Evolutionary conservation across 2,797 vertebrate species (phyloP).

Genomic region (Buphagus erythrorhynchus): DNA sequence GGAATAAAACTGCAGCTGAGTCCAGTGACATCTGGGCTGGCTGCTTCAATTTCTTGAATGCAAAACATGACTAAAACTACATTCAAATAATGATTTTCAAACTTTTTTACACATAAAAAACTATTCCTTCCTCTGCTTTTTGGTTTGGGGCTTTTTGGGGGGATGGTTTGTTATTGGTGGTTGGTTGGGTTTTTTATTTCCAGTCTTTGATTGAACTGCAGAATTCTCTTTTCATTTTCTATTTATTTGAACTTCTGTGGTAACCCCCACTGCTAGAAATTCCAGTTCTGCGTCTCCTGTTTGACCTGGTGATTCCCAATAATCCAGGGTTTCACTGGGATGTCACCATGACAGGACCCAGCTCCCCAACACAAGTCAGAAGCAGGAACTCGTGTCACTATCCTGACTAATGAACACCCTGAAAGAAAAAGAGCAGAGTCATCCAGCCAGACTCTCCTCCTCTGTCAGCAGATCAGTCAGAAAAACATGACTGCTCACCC

Average conservation of each 20-base stretch:
- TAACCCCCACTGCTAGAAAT: background rate
- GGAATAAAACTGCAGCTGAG: background rate
- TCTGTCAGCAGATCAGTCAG: background rate
- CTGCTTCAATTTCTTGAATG: background rate
- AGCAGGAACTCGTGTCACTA: background rate
- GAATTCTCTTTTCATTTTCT: background rate
- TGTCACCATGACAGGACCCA: background rate
- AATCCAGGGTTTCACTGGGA: background rate
- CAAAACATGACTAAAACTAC: background rate
- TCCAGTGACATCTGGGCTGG: background rate
- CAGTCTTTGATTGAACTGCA: background rate
- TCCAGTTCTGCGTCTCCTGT: background rate
- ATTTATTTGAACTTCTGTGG: background rate
- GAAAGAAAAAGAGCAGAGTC: background rate
- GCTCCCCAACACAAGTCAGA: background rate
- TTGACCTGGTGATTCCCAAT: background rate
- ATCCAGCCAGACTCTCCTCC: background rate
- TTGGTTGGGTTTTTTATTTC: background rate
- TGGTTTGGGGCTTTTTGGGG: fast-evolving
- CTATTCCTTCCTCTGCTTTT: background rate
- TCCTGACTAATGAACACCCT: background rate
- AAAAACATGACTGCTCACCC: background rate
- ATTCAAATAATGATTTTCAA: background rate
- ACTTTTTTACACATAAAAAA: background rate
- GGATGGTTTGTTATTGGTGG: background rate